These are phyloP conservation scores for Drosophila lacertosa DNA, from an alignment of 1,140 invertebrate genomes.

Conservation along the genomic window DNA sequence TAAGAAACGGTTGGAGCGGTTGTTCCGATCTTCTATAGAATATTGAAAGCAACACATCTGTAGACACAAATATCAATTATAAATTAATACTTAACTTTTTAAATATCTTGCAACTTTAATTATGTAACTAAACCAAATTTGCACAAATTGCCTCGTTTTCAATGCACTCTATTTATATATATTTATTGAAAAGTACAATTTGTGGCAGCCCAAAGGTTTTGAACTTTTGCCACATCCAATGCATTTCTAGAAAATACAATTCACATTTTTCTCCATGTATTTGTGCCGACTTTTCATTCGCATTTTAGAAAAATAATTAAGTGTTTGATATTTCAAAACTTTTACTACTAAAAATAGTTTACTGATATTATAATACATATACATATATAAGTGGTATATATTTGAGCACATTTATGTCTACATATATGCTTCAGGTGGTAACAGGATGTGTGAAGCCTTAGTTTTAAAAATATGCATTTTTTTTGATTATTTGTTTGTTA, in stretches of 20 bases:
- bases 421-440: constrained; percentile 57
- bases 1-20: constrained; percentile 11
- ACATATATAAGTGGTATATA: constrained; percentile 25
- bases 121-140: constrained; percentile 12
- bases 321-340: constrained; percentile 6
- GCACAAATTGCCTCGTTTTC: constrained; percentile 11
- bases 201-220: constrained; percentile 5
- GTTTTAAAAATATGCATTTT: constrained; percentile 17
- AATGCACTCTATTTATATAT: constrained; percentile 4
- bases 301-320: constrained; percentile 33
- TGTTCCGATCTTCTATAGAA: not conserved
- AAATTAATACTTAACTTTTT: constrained; percentile 1
- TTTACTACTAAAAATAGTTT: constrained; percentile 54
- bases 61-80: constrained; percentile 1
- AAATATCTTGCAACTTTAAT: constrained; percentile 7
- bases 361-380: constrained; percentile 44
- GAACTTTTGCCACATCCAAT: not conserved
- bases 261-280: not conserved
- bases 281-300: constrained; percentile 2
- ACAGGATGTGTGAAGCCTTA: constrained; percentile 40
- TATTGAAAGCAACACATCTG: constrained; percentile 1
- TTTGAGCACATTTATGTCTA: constrained; percentile 20
- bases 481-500: constrained; percentile 11
- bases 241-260: constrained; percentile 25
- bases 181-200: constrained; percentile 14